Evolutionary conservation across 2,888 invertebrate genomes (phyloP).

Genomic region (Danaus chrysippus): DNA sequence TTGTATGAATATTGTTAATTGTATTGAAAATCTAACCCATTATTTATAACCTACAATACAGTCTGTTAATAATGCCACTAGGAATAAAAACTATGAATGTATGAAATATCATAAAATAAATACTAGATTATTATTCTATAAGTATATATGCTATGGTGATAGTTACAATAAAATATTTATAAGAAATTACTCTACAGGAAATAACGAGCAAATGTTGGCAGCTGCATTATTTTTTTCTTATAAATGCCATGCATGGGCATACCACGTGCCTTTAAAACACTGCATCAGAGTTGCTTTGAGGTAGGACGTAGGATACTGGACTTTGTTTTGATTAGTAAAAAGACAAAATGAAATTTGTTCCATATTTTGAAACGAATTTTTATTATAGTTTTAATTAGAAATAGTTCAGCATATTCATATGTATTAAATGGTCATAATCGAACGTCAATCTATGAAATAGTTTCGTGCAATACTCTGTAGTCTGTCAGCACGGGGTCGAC

Average conservation of each 20-base stretch:
- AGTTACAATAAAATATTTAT: neutral
- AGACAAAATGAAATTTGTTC: neutral
- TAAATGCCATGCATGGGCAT: conserved; percentile 11
- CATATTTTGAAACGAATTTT: too few species aligned
- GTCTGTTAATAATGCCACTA: too few species aligned
- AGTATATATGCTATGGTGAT: neutral
- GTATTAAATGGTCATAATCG: too few species aligned
- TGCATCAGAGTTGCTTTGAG: too few species aligned
- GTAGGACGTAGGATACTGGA: too few species aligned
- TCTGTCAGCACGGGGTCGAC: conserved; percentile 31
- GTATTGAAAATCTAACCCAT: too few species aligned
- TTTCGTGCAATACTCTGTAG: conserved; percentile 26
- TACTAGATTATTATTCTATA: neutral
- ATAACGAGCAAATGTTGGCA: conserved; percentile 11
- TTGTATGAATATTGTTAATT: too few species aligned
- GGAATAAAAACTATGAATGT: too few species aligned
- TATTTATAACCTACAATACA: too few species aligned
- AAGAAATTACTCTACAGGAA: conserved; percentile 10
- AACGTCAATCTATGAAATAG: conserved; percentile 20
- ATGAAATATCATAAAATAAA: too few species aligned
- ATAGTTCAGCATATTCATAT: too few species aligned
- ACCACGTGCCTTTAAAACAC: conserved; percentile 10
- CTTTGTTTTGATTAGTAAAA: neutral
- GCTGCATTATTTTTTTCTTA: conserved; percentile 15
- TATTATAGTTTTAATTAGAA: too few species aligned